Percentiles rank a stretch among this genome's conserved stretches.
Conservation (phyloP, 2,113 vertebrate genomes). For the Salvelinus alpinus region DNA sequence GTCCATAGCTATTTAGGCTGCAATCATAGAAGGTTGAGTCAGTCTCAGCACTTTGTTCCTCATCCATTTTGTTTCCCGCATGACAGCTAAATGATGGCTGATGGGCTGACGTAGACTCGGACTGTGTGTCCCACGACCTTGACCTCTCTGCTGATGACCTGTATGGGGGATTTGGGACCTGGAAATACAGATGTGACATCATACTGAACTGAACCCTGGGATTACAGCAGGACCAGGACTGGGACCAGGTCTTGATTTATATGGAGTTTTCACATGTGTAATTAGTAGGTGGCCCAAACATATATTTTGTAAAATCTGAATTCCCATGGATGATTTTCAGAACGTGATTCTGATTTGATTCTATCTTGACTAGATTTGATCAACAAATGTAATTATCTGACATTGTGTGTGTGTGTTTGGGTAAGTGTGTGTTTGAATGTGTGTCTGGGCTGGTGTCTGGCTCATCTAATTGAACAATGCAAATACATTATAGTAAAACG, state of each 20-base stretch:
- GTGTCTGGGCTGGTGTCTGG: neutral
- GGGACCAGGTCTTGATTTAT: neutral
- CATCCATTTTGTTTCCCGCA: conserved; percentile 62
- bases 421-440: neutral
- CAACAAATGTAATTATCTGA: no score
- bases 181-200: conserved; percentile 45
- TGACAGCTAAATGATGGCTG: conserved; percentile 73
- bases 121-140: conserved; percentile 30
- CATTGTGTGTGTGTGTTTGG: neutral
- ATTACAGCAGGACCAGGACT: conserved; percentile 15
- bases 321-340: neutral
- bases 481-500: conserved; percentile 33
- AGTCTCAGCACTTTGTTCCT: conserved; percentile 66
- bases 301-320: neutral
- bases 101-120: conserved; percentile 60
- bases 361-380: no score
- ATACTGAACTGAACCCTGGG: conserved; percentile 35
- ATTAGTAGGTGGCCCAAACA: no score
- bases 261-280: no score
- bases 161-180: conserved; percentile 36
- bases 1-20: conserved; percentile 61
- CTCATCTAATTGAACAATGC: neutral
- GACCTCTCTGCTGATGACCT: conserved; percentile 38
- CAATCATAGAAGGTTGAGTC: conserved; percentile 70
- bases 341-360: no score